These are phyloP conservation scores for Argentina silus DNA, from an alignment of 2,797 vertebrate genomes.

Conservation along the genomic window DNA sequence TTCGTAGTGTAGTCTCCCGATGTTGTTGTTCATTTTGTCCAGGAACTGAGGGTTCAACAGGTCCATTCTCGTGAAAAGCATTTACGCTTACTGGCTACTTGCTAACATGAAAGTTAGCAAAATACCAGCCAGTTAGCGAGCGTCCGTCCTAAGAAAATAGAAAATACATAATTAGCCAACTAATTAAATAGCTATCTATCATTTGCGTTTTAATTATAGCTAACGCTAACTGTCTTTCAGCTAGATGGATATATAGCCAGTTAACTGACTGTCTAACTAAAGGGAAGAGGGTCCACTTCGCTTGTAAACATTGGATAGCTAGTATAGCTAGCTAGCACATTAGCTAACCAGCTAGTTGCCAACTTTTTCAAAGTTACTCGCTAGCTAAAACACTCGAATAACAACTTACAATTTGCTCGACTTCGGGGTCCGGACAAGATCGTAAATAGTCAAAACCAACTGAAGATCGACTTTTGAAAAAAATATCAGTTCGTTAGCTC, in stretches of 20 bases:
- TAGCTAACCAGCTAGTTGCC: neutral
- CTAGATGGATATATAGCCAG: neutral
- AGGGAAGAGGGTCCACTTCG: neutral
- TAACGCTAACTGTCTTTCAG: neutral
- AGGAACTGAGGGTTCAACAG: constrained; percentile 97
- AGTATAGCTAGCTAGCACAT: constrained; percentile 33
- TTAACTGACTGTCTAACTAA: neutral
- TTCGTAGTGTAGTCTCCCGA: constrained; percentile 94
- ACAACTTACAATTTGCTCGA: constrained; percentile 19
- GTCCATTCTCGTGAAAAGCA: constrained; percentile 96
- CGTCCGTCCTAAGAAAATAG: constrained; percentile 45
- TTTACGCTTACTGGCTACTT: constrained; percentile 83
- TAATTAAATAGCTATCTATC: constrained; percentile 13
- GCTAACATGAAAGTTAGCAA: constrained; percentile 79
- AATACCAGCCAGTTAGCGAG: constrained; percentile 63
- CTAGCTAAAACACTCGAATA: neutral
- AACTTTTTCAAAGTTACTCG: constrained; percentile 5
- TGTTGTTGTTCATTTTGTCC: constrained; percentile 99
- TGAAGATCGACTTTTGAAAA: neutral
- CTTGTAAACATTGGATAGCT: neutral
- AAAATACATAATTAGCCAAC: constrained; percentile 41
- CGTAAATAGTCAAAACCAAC: neutral
- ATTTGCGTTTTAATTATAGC: neutral
- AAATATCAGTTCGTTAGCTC: constrained; percentile 59
- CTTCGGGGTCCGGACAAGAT: neutral